A percentile compares a stretch with the other conserved stretches of the same genome.
Evolutionary conservation across 2,888 invertebrate genomes (phyloP).

Genomic region (Acanthosoma haemorrhoidale): DNA sequence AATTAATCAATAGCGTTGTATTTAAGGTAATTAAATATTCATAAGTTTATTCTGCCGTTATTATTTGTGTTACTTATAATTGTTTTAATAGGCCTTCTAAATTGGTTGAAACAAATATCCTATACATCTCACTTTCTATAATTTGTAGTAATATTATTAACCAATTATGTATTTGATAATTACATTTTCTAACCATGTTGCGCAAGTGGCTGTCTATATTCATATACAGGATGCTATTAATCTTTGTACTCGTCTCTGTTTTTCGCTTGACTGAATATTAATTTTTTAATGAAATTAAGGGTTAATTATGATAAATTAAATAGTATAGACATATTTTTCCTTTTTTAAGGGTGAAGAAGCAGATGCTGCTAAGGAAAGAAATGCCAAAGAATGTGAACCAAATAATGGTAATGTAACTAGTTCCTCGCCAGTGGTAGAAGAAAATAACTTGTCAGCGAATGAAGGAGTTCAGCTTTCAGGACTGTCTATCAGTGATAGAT

Average conservation of each 20-base stretch:
- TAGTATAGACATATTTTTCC: too few relatives aligned
- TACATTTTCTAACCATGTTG: too few relatives aligned
- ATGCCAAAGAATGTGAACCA: not conserved
- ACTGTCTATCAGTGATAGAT: constrained; percentile 33
- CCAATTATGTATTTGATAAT: too few relatives aligned
- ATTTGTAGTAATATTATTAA: not conserved
- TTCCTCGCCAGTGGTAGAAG: not conserved
- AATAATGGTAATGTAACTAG: not conserved
- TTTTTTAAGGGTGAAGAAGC: constrained; percentile 36
- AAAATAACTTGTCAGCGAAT: not conserved
- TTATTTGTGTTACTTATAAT: not conserved
- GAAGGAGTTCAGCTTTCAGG: constrained; percentile 21
- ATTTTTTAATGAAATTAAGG: too few relatives aligned
- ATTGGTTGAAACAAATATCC: not conserved
- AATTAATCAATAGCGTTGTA: constrained; percentile 52
- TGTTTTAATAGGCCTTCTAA: not conserved
- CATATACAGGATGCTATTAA: too few relatives aligned
- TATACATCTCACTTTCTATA: not conserved
- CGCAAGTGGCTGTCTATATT: too few relatives aligned
- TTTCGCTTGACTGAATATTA: too few relatives aligned
- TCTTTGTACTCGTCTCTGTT: too few relatives aligned
- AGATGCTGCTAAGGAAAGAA: not conserved
- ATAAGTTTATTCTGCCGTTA: not conserved
- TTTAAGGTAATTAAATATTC: constrained; percentile 45
- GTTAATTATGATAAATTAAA: too few relatives aligned